Evolutionary conservation across 2,113 vertebrate species (phyloP).

Genomic region (Lepus americanus): DNA sequence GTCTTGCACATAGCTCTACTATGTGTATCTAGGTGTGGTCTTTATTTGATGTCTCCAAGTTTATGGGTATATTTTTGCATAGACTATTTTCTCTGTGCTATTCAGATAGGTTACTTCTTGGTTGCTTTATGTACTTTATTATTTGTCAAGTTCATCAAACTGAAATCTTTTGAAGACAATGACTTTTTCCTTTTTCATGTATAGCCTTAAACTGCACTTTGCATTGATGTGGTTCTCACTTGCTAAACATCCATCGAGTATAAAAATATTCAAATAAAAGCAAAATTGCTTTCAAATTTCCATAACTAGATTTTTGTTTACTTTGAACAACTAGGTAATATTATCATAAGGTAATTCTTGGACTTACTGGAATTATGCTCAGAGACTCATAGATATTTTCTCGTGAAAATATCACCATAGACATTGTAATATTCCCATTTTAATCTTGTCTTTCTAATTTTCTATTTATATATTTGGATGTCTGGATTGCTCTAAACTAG

Average conservation of each 20-base stretch:
- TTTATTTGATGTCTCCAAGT: too few species aligned
- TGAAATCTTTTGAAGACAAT: neutral
- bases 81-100: neutral
- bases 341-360: neutral
- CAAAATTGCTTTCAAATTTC: neutral
- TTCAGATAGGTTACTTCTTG: neutral
- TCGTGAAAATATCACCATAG: neutral
- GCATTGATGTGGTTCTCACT: neutral
- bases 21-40: neutral
- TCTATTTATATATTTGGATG: slow-evolving; percentile 26
- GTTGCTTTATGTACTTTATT: neutral
- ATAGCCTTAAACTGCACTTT: neutral
- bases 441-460: neutral
- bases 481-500: slow-evolving; percentile 25
- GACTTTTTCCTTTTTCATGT: neutral
- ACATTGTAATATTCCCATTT: neutral
- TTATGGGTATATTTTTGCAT: too few species aligned
- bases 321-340: neutral
- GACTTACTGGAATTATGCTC: neutral
- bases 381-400: neutral
- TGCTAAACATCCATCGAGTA: neutral
- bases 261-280: neutral
- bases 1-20: neutral
- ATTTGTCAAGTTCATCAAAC: neutral
- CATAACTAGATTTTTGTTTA: neutral